Evolutionary conservation across 1,140 invertebrate genomes (phyloP), one percentile per base, ranked within the genome.

Genomic region (Achatina immaculata): DNA sequence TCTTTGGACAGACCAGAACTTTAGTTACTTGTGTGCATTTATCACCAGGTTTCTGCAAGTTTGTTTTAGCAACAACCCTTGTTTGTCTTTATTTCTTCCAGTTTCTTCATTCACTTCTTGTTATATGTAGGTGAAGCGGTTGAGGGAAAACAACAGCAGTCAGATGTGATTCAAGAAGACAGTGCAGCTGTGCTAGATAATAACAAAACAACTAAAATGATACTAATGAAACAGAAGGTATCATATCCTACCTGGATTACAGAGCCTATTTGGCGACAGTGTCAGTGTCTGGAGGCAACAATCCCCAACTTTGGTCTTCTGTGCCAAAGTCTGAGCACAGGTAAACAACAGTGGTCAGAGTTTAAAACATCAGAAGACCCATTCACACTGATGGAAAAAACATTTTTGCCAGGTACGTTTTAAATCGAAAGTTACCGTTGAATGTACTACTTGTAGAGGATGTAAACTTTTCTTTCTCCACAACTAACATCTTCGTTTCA

Each of bases 261-360:
- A 16, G 88, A 89, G 3, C 55, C 83, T 34, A 48, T 16, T n/a
- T 91, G 90, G 90, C 66, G 74, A 65, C 89, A 88, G 72, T 90
- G 88, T 78, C 89, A 89, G 80, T 84, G 88, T 77, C 77, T 90
- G 24, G 89, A 90, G 38, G 85, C 85, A n/a, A 86, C 82, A 7
- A 36, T 90, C 16, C 79, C 85, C 21, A 68, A 62, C 3, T 89
- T 88, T 83, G 75, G 78, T 21, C 77, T 84, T 14, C 83, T 91
- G 16, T 88, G 89, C 81, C 84, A 85, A 14, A 89, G 88, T 78
- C 84, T 91, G 9, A 80, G 85, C 36, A 86, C 84, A 42, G 82
- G 85, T 76, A 55, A 85, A 0, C 51, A 74, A n/a, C 90, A 91
- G 79, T 91, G 90, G 90, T 62, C 85, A 34, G 51, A 68, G 21